phyloP scores from a whole-genome alignment of 2,888 invertebrate genomes.

The Tupiocoris notatus region DNA sequence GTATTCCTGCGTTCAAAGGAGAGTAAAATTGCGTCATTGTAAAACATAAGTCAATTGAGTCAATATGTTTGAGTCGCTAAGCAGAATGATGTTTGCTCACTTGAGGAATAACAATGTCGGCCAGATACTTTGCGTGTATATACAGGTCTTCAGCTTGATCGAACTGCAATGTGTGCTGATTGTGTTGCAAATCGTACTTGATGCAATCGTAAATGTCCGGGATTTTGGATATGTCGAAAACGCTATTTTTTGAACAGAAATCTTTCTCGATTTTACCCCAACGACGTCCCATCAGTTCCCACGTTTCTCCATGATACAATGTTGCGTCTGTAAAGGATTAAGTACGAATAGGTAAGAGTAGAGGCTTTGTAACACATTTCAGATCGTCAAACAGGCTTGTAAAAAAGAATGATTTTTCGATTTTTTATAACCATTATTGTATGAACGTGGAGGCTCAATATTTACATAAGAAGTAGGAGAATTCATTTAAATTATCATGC shows the following conservation, averaged over 20 bases:
- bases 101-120: slow-evolving; percentile 98
- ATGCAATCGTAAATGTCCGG: slow-evolving; percentile 99
- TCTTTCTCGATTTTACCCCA: slow-evolving; percentile 99
- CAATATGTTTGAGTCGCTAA: too few species aligned
- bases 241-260: slow-evolving; percentile 87
- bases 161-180: slow-evolving; percentile 91
- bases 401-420: too few species aligned
- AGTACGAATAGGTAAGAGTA: too few species aligned
- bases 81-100: too few species aligned
- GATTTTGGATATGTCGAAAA: slow-evolving; percentile 97
- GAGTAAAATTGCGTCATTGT: too few species aligned
- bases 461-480: too few species aligned
- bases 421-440: too few species aligned
- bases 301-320: slow-evolving; percentile 96
- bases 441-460: too few species aligned
- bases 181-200: slow-evolving; percentile 97
- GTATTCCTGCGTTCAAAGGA: slow-evolving; percentile 70
- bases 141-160: slow-evolving; percentile 90
- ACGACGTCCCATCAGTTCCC: slow-evolving; percentile 95
- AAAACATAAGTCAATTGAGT: too few species aligned
- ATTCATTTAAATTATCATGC: too few species aligned
- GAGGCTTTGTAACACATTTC: too few species aligned
- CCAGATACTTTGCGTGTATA: slow-evolving; percentile 92
- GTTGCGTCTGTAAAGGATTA: slow-evolving; percentile 72
- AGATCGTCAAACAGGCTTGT: too few species aligned